Evolutionary conservation across 35 echinoderm and acorn worm genomes (phyloP), one percentile per base, ranked within the genome.

Genomic region (Holothuria glaberrima): DNA sequence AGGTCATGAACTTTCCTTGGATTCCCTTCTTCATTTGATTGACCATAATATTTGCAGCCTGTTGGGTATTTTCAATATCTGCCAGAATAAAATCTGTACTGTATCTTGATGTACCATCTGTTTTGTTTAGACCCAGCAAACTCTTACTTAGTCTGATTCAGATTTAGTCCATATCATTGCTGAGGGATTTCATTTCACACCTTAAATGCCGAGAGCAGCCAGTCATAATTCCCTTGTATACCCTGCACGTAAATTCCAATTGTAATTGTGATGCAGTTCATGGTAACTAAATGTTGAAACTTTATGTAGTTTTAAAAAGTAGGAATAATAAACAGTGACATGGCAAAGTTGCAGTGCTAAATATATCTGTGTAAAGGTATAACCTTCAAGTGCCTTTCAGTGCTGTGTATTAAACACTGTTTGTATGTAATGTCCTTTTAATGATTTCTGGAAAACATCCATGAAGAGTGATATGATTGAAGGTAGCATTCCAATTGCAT

Each of bases 311-410:
- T 75, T 75, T 38, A 75, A 75, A 41, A 75, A 12, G 18, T 29
- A 31, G 21, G 21, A 38, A 75, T 41, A 75, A 75, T 75, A 75
- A 75, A 75, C 71, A 38, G 19, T 75, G 71, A 75, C 71, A 32
- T 12, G 22, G 71, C 6, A 33, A 17, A 27, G 25, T 69, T 69
- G 12, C 24, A 54, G 50, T 5, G 44, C 50, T 54, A 54, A 54
- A 54, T 54, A 54, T 54, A 54, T 54, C 50, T 14, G 50, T 54
- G 50, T 54, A 41, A 2, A 54, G 3, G 10, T 54, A 14, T 54
- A 54, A 54, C 50, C 50, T 54, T 54, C 50, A 54, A 54, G 50
- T 17, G 9, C 50, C 16, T 54, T 54, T 17, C 50, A 0, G 0
- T 17, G 12, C 5, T 54, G 50, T 54, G 36, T 41, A 41, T 54